phyloP scores from a whole-genome alignment of 2,888 invertebrate genomes.

The Galeruca laticollis region DNA sequence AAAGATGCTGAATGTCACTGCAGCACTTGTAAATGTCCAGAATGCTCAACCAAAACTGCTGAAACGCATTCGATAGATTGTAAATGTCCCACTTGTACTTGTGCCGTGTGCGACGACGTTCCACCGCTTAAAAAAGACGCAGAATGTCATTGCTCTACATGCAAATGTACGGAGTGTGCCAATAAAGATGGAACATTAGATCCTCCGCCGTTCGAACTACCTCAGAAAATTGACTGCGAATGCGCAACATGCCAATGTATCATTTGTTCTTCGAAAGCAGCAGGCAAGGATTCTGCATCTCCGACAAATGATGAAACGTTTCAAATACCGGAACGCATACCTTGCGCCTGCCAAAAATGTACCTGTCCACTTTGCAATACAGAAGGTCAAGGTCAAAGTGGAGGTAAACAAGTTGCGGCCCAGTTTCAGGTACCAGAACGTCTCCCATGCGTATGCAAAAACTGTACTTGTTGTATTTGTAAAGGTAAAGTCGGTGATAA shows the following conservation, averaged over 20 bases:
- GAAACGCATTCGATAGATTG: background rate
- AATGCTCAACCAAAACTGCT: slow-evolving; percentile 31
- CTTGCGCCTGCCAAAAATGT: slow-evolving; percentile 31
- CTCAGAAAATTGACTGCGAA: slow-evolving; percentile 39
- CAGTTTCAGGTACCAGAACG: slow-evolving; percentile 34
- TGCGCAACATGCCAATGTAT: slow-evolving; percentile 20
- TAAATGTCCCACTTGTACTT: slow-evolving; percentile 4
- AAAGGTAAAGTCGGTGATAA: background rate
- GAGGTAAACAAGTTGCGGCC: background rate
- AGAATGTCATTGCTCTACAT: slow-evolving; percentile 5
- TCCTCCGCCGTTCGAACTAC: slow-evolving; percentile 45
- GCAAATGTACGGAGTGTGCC: slow-evolving; percentile 17
- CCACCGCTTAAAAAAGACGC: slow-evolving; percentile 14
- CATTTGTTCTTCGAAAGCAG: background rate
- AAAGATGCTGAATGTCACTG: slow-evolving; percentile 21
- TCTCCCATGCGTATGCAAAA: slow-evolving; percentile 24
- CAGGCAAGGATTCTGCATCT: background rate
- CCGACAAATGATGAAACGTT: slow-evolving; percentile 30
- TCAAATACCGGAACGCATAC: slow-evolving; percentile 33
- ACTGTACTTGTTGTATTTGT: slow-evolving; percentile 15
- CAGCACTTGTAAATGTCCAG: slow-evolving; percentile 38
- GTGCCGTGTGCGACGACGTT: background rate
- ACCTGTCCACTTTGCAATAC: slow-evolving; percentile 21
- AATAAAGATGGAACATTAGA: slow-evolving; percentile 18
- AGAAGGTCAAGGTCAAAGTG: background rate